phyloP scores from a whole-genome alignment of 2,797 vertebrate species.

The Muscicapa comitata region DNA sequence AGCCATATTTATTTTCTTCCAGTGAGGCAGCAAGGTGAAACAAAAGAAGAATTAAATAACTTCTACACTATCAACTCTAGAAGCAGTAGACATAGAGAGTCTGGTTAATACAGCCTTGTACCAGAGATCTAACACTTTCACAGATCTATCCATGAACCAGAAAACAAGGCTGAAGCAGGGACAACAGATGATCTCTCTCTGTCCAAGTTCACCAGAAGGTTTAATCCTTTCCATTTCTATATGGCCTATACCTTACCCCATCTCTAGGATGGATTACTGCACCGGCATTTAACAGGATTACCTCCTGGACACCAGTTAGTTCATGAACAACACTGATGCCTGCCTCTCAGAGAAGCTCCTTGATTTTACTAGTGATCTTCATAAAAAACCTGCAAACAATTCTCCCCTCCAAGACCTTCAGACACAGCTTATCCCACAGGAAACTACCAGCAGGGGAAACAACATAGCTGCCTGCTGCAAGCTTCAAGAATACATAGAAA shows the following conservation, averaged over 20 bases:
- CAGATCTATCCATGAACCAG: neutral
- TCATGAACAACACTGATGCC: neutral
- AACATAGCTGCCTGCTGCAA: neutral
- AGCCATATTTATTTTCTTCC: neutral
- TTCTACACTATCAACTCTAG: neutral
- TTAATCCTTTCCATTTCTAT: neutral
- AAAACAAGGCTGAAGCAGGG: neutral
- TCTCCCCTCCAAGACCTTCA: neutral
- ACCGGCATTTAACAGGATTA: neutral
- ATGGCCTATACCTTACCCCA: neutral
- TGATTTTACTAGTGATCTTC: neutral
- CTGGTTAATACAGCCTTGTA: neutral
- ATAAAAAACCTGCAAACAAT: neutral
- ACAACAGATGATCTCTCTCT: neutral
- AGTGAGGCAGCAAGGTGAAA: neutral
- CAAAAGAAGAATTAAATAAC: neutral
- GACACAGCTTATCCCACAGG: neutral
- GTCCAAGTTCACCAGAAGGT: neutral
- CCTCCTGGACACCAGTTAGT: neutral
- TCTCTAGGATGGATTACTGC: neutral
- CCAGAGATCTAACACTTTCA: neutral
- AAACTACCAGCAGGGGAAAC: neutral
- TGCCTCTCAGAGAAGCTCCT: neutral
- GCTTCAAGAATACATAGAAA: neutral
- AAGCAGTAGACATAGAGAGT: accelerated